These are phyloP conservation scores for Bubo blakistoni DNA, from an alignment of 2,113 vertebrate species.

Conservation along the genomic window DNA sequence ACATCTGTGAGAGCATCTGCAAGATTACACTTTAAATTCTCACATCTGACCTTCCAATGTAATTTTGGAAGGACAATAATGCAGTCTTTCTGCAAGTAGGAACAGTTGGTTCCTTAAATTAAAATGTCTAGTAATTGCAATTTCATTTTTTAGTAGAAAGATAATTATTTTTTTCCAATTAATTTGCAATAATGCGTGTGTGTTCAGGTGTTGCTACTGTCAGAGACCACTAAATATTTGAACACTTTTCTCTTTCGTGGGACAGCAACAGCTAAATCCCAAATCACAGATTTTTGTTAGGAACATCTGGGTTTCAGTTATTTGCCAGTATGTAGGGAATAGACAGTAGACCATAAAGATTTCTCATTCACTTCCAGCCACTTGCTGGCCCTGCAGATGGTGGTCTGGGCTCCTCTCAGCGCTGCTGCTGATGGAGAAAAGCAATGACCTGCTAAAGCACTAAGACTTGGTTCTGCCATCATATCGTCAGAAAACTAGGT, in stretches of 20 bases:
- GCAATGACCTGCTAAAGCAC: not conserved
- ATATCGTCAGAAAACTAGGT: not conserved
- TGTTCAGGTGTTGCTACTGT: not conserved
- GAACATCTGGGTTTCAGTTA: not conserved
- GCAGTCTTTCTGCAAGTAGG: not conserved
- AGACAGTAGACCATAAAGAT: not conserved
- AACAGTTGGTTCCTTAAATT: conserved; percentile 9
- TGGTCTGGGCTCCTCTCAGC: not conserved
- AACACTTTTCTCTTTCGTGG: not conserved
- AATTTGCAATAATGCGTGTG: not conserved
- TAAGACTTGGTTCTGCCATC: not conserved
- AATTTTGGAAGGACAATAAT: not conserved
- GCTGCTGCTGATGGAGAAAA: not conserved
- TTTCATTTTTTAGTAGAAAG: conserved; percentile 14
- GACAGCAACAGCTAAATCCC: not conserved
- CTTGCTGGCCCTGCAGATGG: not conserved
- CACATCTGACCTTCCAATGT: not conserved
- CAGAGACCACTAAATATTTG: not conserved
- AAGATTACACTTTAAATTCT: not conserved
- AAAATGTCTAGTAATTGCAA: not conserved
- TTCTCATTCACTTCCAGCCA: not conserved
- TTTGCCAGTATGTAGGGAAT: not conserved
- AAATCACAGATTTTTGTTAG: not conserved
- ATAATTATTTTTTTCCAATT: not conserved
- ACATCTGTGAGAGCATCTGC: not conserved